Conservation (phyloP, 2,888 invertebrate species). For the Chrysodeixis includens region DNA sequence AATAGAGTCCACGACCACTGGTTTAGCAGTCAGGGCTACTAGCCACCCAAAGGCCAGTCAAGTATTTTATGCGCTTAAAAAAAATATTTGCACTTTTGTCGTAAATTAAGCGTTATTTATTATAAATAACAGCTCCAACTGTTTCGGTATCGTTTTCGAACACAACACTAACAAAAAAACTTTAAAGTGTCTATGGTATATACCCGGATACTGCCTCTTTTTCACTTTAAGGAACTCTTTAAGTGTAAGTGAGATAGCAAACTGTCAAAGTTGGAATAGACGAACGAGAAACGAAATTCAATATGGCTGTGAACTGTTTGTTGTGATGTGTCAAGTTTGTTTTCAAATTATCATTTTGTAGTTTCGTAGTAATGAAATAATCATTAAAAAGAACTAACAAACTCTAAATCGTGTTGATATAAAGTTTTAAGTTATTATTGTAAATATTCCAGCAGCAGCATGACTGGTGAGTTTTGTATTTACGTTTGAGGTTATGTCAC, state of each 20-base stretch:
- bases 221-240: neutral
- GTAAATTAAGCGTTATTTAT: too few relatives aligned
- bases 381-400: neutral
- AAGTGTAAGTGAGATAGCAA: neutral
- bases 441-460: neutral
- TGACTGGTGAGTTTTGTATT: slow-evolving; percentile 39
- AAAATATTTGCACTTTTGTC: too few relatives aligned
- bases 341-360: neutral
- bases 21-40: too few relatives aligned
- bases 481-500: slow-evolving; percentile 50
- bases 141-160: too few relatives aligned
- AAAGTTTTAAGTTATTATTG: neutral
- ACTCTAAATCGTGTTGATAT: neutral
- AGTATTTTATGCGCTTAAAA: too few relatives aligned
- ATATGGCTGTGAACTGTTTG: slow-evolving; percentile 18
- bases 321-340: slow-evolving; percentile 44
- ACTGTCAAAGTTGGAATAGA: neutral
- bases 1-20: too few relatives aligned
- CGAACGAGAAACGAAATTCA: slow-evolving; percentile 3
- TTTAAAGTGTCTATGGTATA: neutral
- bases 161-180: neutral
- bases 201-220: neutral
- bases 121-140: too few relatives aligned
- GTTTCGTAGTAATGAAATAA: neutral
- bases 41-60: too few relatives aligned